phyloP scores from a whole-genome alignment of 2,888 invertebrate genomes.

The Acanthococcus lagerstroemiae region DNA sequence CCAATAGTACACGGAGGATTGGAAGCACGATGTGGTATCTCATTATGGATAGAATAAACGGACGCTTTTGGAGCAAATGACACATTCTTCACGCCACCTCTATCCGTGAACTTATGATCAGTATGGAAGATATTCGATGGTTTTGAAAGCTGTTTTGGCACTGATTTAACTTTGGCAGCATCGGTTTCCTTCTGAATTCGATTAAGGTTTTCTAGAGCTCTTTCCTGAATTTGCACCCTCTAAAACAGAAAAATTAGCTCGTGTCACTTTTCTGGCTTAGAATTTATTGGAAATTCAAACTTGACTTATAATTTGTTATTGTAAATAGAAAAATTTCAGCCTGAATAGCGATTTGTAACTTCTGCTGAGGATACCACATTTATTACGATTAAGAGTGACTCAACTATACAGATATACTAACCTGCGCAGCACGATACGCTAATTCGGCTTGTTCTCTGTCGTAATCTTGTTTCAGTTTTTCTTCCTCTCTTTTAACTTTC shows the following conservation, averaged over 20 bases:
- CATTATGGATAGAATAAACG: not conserved
- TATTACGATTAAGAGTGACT: too few species aligned
- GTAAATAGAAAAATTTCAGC: too few species aligned
- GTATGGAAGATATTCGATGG: not conserved
- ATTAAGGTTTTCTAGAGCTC: not conserved
- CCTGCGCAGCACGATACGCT: slow-evolving; percentile 1
- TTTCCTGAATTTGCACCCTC: slow-evolving; percentile 4
- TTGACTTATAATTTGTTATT: too few species aligned
- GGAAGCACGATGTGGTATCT: not conserved
- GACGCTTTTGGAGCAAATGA: slow-evolving; percentile 12
- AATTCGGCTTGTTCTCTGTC: slow-evolving; percentile 8
- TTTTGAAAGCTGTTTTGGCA: not conserved
- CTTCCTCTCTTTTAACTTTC: slow-evolving; percentile 1
- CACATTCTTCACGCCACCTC: slow-evolving; percentile 6
- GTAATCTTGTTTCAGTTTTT: slow-evolving; percentile 5
- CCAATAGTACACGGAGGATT: not conserved
- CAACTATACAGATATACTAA: too few species aligned
- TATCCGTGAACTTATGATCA: not conserved
- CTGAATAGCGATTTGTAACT: too few species aligned
- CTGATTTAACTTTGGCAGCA: not conserved
- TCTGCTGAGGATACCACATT: too few species aligned
- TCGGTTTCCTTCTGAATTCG: slow-evolving; percentile 5
- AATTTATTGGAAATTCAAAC: not conserved
- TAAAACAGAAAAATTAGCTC: not conserved
- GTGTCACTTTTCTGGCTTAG: not conserved